Conservation (phyloP, 2,888 invertebrate genomes). For the Aporophyla lueneburgensis region DNA sequence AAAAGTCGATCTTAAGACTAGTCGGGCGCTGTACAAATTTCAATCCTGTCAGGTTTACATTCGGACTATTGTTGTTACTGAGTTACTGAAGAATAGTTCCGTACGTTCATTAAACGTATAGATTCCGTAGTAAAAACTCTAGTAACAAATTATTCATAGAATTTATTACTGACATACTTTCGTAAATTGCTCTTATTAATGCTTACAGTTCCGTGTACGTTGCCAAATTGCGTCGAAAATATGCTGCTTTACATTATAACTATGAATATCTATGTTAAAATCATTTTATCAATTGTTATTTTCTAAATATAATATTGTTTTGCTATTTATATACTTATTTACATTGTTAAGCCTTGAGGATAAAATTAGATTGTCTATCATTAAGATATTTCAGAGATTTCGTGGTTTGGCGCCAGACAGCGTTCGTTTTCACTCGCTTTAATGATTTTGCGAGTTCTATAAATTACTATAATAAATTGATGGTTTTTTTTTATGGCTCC, state of each 20-base stretch:
- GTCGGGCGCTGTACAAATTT: too few relatives aligned
- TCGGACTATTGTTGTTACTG: not conserved
- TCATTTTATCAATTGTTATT: constrained; percentile 9
- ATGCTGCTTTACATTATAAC: not conserved
- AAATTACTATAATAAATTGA: not conserved
- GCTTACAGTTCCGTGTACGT: not conserved
- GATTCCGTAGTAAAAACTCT: not conserved
- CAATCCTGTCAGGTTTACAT: not conserved
- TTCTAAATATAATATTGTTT: not conserved
- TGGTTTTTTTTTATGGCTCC: constrained; percentile 6
- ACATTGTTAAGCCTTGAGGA: not conserved
- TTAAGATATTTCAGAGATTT: not conserved
- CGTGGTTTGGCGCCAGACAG: constrained; percentile 24
- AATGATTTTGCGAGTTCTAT: constrained; percentile 11
- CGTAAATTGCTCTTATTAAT: not conserved
- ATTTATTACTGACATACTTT: not conserved
- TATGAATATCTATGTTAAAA: not conserved
- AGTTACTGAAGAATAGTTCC: not conserved
- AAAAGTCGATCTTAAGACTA: too few relatives aligned
- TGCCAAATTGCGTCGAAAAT: constrained; percentile 16
- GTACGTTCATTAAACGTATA: not conserved
- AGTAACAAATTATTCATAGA: not conserved
- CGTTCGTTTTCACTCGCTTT: constrained; percentile 18
- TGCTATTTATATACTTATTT: constrained; percentile 18
- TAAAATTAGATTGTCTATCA: constrained; percentile 15